Evolutionary conservation across 2,113 vertebrate genomes (phyloP).

Genomic region (Propithecus coquereli): DNA sequence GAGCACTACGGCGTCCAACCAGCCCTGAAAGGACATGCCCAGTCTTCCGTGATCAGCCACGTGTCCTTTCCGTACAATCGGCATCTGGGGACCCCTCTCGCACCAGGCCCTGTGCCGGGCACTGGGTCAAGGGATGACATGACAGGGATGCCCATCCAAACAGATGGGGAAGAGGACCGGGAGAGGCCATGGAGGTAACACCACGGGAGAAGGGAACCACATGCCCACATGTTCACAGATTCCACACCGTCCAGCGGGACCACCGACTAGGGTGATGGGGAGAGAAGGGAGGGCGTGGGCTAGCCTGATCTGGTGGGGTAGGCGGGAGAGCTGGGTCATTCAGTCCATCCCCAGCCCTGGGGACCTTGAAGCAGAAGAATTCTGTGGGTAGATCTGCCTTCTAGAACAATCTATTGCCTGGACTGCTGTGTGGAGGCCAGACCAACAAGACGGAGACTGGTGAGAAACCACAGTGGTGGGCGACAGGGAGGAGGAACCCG

Average conservation of each 20-base stretch:
- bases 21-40: too few relatives aligned
- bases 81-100: background rate
- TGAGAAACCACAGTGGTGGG: fast-evolving
- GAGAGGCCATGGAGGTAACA: background rate
- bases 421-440: too few relatives aligned
- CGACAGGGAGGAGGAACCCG: too few relatives aligned
- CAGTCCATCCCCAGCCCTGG: too few relatives aligned
- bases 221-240: fast-evolving
- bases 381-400: background rate
- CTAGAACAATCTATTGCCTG: background rate
- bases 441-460: background rate
- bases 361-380: background rate
- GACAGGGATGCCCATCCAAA: fast-evolving
- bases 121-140: background rate
- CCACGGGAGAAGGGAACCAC: fast-evolving
- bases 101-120: background rate
- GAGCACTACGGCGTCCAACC: fast-evolving
- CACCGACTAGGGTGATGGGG: fast-evolving
- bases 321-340: background rate
- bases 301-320: background rate
- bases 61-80: background rate
- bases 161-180: background rate
- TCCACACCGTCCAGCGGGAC: fast-evolving
- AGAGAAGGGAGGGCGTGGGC: fast-evolving
- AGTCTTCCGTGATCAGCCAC: background rate